Base-by-base conservation (phyloP, 53 echinoderm and acorn worm genomes). In the Holothuria leucospilota region DNA sequence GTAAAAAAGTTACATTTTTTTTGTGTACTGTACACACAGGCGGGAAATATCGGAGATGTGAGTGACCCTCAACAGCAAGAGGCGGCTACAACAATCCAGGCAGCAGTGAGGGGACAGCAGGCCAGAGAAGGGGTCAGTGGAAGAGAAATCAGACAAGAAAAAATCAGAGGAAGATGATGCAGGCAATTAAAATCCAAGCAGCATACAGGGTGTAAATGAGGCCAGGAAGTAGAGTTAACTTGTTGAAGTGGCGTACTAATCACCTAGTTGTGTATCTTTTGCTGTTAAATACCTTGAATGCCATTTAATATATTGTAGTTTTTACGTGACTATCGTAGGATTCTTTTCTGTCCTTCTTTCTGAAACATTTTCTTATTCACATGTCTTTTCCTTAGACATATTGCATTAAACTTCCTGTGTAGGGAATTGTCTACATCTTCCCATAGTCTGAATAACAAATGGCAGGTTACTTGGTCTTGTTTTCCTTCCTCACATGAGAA, bases 11-110 rank as follows among this genome's bases (percentile, higher is more conserved):
- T 34, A 34, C 34, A 1, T 5, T 0, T 5, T 46, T 46, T 46
- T 46, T 46, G 46, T 46, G 6, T 46, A 7, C 11, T 46, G 46
- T 5, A 46, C 11, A 46, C 11, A 1, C 89, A 92, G 92, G 85
- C 80, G 34, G 91, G 93, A 46, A 98, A 98, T 71, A 84, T 99
- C 20, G 99, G 95, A 6, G 99, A 99, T 63, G 92, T 93, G 62
- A 89, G 95, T 77, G 99, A 99, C 84, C 95, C 95, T 6, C 94
- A 99, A 80, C 99, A 99, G 77, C 99, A 99, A 41, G 95, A 81
- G 25, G 99, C 99, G 0, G 99, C 99, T 39, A 92, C 92, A 68
- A 99, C 85, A 52, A 94, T 99, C 63, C 99, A 99, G 86, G 90
- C 93, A 53, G 89, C 88, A 20, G 94, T 99, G 81, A 89, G 95